Base-by-base conservation (phyloP, 1,140 invertebrate genomes). In the Portunus trituberculatus region DNA sequence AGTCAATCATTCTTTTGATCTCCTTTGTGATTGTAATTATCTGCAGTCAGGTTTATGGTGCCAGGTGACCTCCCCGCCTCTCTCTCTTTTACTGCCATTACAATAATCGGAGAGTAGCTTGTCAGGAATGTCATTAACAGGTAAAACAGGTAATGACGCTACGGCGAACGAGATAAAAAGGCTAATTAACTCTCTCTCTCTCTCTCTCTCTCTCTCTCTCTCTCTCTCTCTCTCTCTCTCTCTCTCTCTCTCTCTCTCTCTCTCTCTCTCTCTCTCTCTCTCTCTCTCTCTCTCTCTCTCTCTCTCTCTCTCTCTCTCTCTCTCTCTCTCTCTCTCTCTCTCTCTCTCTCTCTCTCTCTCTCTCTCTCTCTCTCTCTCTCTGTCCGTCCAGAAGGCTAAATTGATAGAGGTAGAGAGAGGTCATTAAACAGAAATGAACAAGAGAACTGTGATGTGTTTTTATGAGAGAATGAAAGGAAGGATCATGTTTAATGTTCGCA, bases 161-260 rank as follows among this genome's bases (percentile, higher is more conserved):
- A 59, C 12, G 52, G 52, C 16, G 52, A 59, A 59, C 52, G 52
- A 20, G 10, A 59, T 76, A 76, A 76, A 76, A 76, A n/a, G 67
- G 67, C 20, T 76, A 76, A 76, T 76, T 76, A n/a, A 76, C 67
- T 25, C 25, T 76, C 67, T n/a, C 20, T n/a, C 67, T n/a, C 67
- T 76, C 67, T 76, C 67, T 76, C 67, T 76, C 67, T 76, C 67
- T 76, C 67, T 76, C 25, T 76, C 67, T 76, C 67, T 76, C 67
- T 76, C 67, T 76, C 20, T 76, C 67, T 76, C 20, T 76, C 67
- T 76, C 67, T 76, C 67, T 76, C 67, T 76, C 67, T 76, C 67
- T 76, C 67, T 76, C 67, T 76, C 67, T 76, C 67, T 76, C 67
- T 76, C 67, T 76, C 67, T 76, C 67, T 76, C 67, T 76, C 67